Evolutionary conservation across 1,140 invertebrate species (phyloP), one percentile per base, ranked within the genome.

Genomic region (Cydia splendana): DNA sequence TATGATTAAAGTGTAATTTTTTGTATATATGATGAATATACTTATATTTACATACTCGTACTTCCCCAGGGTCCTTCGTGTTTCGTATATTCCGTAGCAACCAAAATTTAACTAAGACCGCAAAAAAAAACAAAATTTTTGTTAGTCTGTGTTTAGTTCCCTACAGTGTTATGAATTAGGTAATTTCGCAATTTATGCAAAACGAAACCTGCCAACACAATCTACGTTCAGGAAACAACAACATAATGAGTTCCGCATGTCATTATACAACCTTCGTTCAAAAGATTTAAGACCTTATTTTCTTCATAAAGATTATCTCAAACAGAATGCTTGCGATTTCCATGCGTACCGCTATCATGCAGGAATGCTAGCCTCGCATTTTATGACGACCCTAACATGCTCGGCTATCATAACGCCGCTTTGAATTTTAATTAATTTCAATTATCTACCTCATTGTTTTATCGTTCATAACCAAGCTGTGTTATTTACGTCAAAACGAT

Each of bases 351-450:
- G 3, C 51, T 62, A 24, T 62, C 57, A 62, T 62, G 57, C 20
- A 20, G 57, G 57, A 62, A 62, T 62, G 18, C 9, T 4, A 18
- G 20, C 57, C 57, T 62, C 57, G 57, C 57, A 62, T 12, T 24
- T 20, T 24, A 24, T 62, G 57, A 62, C 18, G 20, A n/a, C 6
- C 51, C n/a, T 53, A n/a, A 53, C 51, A 53, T 53, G 15, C 57
- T 62, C 57, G 57, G 7, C 7, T n/a, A 7, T 24, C 18, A 62
- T 62, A 24, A 62, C 20, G 7, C 7, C 7, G 20, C 9, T 62
- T 24, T 62, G 57, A 62, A 62, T 62, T 20, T 62, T 62, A 62
- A 62, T 62, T 62, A 62, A 62, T 62, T 20, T 62, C 24, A 62
- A 62, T 62, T 62, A 12, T 24, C 7, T 12, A 24, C 18, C 20